Evolutionary conservation across 2,113 vertebrate species (phyloP).

Genomic region (Urocitellus parryii): DNA sequence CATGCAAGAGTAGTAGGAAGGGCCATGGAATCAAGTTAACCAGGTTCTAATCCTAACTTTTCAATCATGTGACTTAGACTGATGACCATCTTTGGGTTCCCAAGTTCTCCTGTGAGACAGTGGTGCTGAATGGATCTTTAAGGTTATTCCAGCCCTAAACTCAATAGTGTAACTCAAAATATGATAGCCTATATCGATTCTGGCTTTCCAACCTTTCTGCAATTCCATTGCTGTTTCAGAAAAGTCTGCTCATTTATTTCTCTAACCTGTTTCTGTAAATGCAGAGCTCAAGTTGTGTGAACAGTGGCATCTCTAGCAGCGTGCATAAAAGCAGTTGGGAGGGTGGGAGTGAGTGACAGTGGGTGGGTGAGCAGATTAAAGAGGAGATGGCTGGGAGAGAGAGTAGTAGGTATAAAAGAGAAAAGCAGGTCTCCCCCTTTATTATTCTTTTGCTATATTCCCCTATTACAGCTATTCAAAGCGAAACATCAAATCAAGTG

Average conservation of each 20-base stretch:
- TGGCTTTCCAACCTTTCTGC: neutral
- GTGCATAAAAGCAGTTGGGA: conserved; percentile 53
- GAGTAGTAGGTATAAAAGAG: neutral
- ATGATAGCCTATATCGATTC: neutral
- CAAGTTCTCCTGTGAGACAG: neutral
- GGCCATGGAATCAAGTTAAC: neutral
- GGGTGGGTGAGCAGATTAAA: conserved; percentile 65
- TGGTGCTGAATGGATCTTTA: neutral
- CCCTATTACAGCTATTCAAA: conserved; percentile 18
- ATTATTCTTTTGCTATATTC: neutral
- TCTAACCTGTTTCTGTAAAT: conserved; percentile 21
- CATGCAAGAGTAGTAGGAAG: neutral
- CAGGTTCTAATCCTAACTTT: conserved; percentile 15
- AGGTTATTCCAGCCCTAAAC: neutral
- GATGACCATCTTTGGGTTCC: neutral
- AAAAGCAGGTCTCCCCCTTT: neutral
- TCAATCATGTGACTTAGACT: neutral
- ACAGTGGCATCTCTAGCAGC: conserved; percentile 36
- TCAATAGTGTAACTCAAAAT: neutral
- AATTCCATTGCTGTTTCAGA: neutral
- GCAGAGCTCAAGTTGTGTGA: conserved; percentile 51
- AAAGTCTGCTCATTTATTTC: conserved; percentile 19
- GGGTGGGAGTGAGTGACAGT: conserved; percentile 66
- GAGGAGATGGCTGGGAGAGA: conserved; percentile 37
- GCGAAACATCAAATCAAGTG: neutral